These are phyloP conservation scores for Sarcophaga carnaria DNA, from an alignment of 2,888 invertebrate genomes.

Conservation along the genomic window DNA sequence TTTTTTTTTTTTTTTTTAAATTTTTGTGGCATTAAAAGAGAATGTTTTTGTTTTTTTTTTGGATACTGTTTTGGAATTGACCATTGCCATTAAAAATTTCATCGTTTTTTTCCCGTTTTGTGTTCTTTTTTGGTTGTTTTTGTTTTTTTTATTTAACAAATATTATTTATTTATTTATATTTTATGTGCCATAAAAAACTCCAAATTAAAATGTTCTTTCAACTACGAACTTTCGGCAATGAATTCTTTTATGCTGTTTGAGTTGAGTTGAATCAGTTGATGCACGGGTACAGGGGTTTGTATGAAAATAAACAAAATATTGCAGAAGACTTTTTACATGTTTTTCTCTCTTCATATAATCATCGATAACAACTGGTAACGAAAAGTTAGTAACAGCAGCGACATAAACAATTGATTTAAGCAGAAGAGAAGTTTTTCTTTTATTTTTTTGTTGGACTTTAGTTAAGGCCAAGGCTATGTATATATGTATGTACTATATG, in stretches of 20 bases:
- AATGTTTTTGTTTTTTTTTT: too few relatives aligned
- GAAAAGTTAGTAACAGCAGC: slow-evolving; percentile 17
- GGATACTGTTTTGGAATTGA: too few relatives aligned
- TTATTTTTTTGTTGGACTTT: neutral
- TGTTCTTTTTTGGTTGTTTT: neutral
- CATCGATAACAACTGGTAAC: slow-evolving; percentile 34
- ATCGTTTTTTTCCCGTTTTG: neutral
- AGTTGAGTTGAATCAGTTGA: slow-evolving; percentile 12
- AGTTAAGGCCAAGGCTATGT: neutral
- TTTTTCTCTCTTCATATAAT: neutral
- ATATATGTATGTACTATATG: too few relatives aligned
- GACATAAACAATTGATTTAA: slow-evolving; percentile 66
- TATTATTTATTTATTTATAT: slow-evolving; percentile 64
- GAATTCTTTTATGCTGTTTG: slow-evolving; percentile 62
- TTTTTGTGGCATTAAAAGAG: too few relatives aligned
- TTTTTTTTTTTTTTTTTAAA: too few relatives aligned
- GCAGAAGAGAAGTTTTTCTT: neutral
- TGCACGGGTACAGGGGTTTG: neutral
- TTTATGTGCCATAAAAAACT: slow-evolving; percentile 72
- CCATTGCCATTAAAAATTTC: neutral
- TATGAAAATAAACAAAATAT: neutral
- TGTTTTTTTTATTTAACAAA: neutral
- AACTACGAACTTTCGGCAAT: slow-evolving; percentile 79
- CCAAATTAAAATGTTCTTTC: slow-evolving; percentile 81
- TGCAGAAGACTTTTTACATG: too few relatives aligned